Base-by-base conservation (phyloP, 2,113 vertebrate genomes). In the Mola mola region DNA sequence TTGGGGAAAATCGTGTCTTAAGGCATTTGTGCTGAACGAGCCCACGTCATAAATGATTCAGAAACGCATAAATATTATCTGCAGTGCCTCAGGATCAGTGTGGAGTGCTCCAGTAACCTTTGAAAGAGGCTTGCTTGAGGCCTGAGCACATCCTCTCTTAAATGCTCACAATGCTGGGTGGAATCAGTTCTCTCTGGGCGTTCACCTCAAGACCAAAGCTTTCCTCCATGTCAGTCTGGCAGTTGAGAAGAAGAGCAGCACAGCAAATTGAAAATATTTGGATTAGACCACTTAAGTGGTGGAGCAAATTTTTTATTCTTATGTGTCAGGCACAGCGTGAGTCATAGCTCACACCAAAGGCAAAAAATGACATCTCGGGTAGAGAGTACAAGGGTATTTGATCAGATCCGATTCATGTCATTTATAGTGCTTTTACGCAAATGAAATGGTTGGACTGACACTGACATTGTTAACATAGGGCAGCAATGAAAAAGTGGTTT, bases 191-290 rank as follows among this genome's bases (percentile, higher is more conserved):
- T 55, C 25, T 63, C 11, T 66, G 67, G 64, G 79, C 38, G 57
- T 82, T 76, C 11, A 43, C 67, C 44, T 46, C 6, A 20, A 59
- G 15, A 50, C 16, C 17, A 40, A 34, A 20, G 38, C 20, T 67
- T 76, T 78, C 21, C 33, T 53, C 6, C 42, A 53, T 47, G 36
- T 63, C 29, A 40, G 20, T 43, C 59, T 63, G 72, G 52, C 21
- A 42, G 60, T 33, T 53, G 2, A 26, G 16, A 72, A 62, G 53
- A 66, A 51, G 67, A 49, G 22, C 37, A 40, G 69, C 76, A n/a
- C 73, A 66, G 55, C 12, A 46, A 64, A 55, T 74, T 24, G n/a
- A 65, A 60, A 53, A 63, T 58, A 58, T 71, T 41, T 78, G 63
- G 68, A 73, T 68, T 48, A 59, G 28, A 57, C 34, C 49, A 34